These are phyloP conservation scores for Epicampocera succincta DNA, from an alignment of 2,888 invertebrate genomes.

Conservation along the genomic window DNA sequence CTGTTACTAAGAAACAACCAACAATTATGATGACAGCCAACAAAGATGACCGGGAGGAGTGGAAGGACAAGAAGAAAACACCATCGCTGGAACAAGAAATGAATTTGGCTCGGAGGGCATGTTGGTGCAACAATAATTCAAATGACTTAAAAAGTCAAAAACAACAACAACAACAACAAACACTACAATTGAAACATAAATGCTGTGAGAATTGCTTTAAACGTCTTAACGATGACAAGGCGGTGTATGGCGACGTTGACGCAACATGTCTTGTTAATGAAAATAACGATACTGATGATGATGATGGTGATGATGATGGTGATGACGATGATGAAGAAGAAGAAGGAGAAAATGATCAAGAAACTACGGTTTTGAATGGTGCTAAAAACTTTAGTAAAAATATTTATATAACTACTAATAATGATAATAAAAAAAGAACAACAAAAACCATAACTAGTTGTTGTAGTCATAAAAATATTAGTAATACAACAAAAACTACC, in stretches of 20 bases:
- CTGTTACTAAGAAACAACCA: slow-evolving; percentile 52
- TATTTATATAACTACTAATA: slow-evolving; percentile 45
- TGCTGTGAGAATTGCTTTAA: slow-evolving; percentile 69
- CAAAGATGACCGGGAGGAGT: slow-evolving; percentile 70
- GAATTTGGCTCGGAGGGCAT: slow-evolving; percentile 87
- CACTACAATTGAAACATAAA: slow-evolving; percentile 49
- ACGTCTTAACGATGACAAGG: slow-evolving; percentile 62
- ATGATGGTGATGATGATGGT: slow-evolving; percentile 26
- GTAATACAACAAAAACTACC: slow-evolving; percentile 53
- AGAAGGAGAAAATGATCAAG: slow-evolving; percentile 59
- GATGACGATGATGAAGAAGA: slow-evolving; percentile 51
- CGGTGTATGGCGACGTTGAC: slow-evolving; percentile 17
- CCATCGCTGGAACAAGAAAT: slow-evolving; percentile 85
- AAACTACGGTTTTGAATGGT: slow-evolving; percentile 74
- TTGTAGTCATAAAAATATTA: slow-evolving; percentile 54
- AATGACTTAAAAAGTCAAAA: slow-evolving; percentile 59
- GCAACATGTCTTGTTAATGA: slow-evolving; percentile 14
- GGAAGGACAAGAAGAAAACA: slow-evolving; percentile 75
- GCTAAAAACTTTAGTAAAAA: slow-evolving; percentile 73
- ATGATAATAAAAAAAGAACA: slow-evolving; percentile 23
- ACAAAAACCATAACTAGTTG: slow-evolving; percentile 57
- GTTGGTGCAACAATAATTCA: slow-evolving; percentile 82
- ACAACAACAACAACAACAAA: slow-evolving; percentile 50
- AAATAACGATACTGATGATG: slow-evolving; percentile 29
- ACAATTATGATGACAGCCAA: slow-evolving; percentile 40